Percentiles rank a stretch among this genome's conserved stretches.
Evolutionary conservation across 2,888 invertebrate genomes (phyloP).

Genomic region (Drosophila rellima): DNA sequence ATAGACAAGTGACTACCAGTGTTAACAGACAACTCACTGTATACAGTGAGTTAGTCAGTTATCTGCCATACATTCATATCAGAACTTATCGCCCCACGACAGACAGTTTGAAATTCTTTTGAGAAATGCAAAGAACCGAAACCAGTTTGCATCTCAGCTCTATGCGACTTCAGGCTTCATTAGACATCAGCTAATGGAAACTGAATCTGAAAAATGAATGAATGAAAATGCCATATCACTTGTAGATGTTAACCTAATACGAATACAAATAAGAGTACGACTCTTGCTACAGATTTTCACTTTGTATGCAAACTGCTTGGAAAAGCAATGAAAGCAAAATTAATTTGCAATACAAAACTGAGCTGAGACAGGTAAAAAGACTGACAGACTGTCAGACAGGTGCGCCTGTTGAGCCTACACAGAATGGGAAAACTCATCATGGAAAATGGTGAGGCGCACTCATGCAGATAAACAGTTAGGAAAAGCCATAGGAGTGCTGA

Average conservation of each 20-base stretch:
- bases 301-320: constrained; percentile 50
- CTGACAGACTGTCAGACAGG: constrained; percentile 29
- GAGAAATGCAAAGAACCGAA: constrained; percentile 22
- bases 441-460: constrained; percentile 50
- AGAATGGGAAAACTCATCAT: constrained; percentile 55
- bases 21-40: constrained; percentile 44
- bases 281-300: constrained; percentile 46
- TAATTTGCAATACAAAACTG: constrained; percentile 65
- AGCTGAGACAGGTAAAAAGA: constrained; percentile 19
- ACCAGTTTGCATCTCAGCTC: constrained; percentile 52
- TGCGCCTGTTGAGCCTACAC: constrained; percentile 31
- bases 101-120: constrained; percentile 35
- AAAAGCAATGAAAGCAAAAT: constrained; percentile 71
- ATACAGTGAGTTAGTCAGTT: constrained; percentile 40
- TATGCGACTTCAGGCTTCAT: constrained; percentile 56
- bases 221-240: constrained; percentile 45
- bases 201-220: constrained; percentile 17
- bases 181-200: constrained; percentile 42
- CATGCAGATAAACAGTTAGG: constrained; percentile 77
- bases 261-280: too few relatives aligned
- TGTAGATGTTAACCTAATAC: constrained; percentile 36
- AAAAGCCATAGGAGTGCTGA: constrained; percentile 69
- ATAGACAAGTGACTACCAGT: constrained; percentile 48
- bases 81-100: constrained; percentile 60
- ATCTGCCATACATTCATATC: constrained; percentile 62